Conservation (phyloP, 2,888 invertebrate species). For the Pristionchus maxplancki region DNA sequence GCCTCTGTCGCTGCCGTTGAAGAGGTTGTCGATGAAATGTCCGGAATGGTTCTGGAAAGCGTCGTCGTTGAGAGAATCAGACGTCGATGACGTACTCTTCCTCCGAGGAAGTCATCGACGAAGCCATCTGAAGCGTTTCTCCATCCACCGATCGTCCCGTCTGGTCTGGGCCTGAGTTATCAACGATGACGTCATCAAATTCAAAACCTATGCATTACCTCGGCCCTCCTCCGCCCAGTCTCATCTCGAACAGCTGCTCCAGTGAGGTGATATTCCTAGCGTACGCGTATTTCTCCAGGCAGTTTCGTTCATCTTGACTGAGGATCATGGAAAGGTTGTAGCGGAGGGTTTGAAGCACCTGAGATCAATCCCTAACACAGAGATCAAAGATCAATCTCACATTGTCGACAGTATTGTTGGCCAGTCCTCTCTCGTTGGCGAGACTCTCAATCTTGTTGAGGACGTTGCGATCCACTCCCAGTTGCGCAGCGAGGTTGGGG, state of each 20-base stretch:
- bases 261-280: background rate
- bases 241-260: constrained; percentile 1
- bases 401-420: constrained; percentile 30
- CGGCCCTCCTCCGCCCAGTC: background rate
- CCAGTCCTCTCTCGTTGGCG: background rate
- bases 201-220: background rate
- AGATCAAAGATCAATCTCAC: constrained; percentile 3
- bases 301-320: background rate
- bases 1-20: background rate
- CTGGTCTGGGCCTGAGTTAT: background rate
- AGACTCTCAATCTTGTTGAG: background rate
- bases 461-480: background rate
- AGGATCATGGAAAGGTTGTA: constrained; percentile 2
- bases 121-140: background rate
- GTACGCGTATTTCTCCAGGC: background rate
- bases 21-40: background rate
- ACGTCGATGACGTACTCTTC: background rate
- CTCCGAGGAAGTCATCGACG: background rate
- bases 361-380: too few relatives aligned
- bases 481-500: background rate
- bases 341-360: constrained; percentile 15
- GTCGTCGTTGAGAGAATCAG: too few relatives aligned
- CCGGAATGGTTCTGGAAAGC: background rate
- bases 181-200: background rate
- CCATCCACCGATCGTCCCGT: background rate